Conservation (phyloP, 1,140 invertebrate genomes). For the Aradophagus sp. region DNA sequence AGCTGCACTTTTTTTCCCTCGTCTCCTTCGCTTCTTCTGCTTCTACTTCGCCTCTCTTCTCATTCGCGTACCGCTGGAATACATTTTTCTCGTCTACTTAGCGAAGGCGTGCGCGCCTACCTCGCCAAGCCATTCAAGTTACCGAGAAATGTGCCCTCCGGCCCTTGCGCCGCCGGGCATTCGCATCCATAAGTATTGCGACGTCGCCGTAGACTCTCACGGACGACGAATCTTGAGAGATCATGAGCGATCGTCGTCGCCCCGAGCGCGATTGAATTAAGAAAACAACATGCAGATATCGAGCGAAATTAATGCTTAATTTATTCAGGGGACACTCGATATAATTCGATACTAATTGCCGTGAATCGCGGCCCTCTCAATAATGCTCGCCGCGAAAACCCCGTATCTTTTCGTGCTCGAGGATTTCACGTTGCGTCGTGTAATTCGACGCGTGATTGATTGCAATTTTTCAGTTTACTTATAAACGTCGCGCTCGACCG, state of each 20-base stretch:
- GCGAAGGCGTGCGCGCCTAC: conserved; percentile 36
- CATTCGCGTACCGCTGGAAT: conserved; percentile 49
- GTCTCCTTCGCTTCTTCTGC: conserved; percentile 9
- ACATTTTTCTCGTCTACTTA: conserved; percentile 60
- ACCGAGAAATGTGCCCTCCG: conserved; percentile 55
- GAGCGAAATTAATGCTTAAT: conserved; percentile 46
- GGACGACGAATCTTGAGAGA: conserved; percentile 54
- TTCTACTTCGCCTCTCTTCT: conserved; percentile 8
- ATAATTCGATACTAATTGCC: conserved; percentile 41
- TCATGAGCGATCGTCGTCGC: conserved; percentile 55
- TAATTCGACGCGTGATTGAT: no score
- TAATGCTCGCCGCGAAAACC: conserved; percentile 40
- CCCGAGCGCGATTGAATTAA: conserved; percentile 47
- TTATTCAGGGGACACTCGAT: conserved; percentile 44
- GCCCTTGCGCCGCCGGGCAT: conserved; percentile 22
- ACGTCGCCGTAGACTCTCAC: conserved; percentile 41
- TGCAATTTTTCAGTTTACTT: no score
- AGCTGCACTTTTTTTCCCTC: conserved; percentile 16
- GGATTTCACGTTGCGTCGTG: no score
- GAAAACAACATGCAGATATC: conserved; percentile 55
- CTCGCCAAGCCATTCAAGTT: conserved; percentile 45
- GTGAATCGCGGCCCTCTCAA: conserved; percentile 35
- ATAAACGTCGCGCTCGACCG: no score
- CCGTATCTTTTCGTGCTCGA: no score
- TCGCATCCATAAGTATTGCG: conserved; percentile 56